Conservation (phyloP, 2,797 vertebrate species). For the Myotis pilosus region DNA sequence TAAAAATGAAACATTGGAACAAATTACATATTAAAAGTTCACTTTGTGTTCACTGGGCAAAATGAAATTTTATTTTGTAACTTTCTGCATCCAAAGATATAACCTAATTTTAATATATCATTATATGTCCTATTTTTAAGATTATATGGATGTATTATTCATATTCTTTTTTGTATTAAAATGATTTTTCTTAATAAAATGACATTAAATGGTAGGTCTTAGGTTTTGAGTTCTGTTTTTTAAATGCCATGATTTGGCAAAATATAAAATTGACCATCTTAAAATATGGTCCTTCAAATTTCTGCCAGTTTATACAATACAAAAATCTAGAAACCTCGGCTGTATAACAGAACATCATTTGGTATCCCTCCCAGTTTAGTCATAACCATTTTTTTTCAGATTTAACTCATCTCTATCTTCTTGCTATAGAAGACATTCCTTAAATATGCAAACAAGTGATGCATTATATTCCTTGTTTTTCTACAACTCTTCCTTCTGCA, state of each 20-base stretch:
- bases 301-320: neutral
- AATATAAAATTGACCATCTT: conserved; percentile 3
- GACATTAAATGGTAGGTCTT: neutral
- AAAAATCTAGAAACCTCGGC: neutral
- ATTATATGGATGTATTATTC: neutral
- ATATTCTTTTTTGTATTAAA: neutral
- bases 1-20: neutral
- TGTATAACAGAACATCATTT: neutral
- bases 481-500: neutral
- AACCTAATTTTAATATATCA: neutral
- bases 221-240: neutral
- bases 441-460: neutral
- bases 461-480: neutral
- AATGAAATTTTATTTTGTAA: neutral
- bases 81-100: neutral
- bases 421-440: neutral
- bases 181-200: conserved; percentile 4
- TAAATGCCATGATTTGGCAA: neutral
- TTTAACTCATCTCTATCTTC: neutral
- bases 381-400: neutral
- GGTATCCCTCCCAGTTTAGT: neutral
- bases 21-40: neutral
- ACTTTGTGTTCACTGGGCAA: neutral
- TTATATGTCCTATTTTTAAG: neutral
- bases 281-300: neutral